These are phyloP conservation scores for Myoxocephalus aenaeus DNA, from an alignment of 2,797 vertebrate species.

Conservation along the genomic window DNA sequence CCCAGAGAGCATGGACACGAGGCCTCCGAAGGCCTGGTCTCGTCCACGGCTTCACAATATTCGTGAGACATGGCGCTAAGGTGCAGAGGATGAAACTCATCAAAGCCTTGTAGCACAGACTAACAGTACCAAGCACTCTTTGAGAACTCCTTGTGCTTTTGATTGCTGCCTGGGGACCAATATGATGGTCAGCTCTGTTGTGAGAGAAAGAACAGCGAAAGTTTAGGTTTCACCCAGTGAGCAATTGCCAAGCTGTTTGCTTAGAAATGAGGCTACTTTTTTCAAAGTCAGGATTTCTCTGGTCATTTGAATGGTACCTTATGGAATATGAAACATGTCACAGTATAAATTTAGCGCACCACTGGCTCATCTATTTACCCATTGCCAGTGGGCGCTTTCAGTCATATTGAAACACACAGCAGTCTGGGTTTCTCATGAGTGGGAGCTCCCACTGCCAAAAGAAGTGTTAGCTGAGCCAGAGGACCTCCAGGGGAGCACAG, in stretches of 20 bases:
- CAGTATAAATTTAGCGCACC: constrained; percentile 37
- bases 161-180: constrained; percentile 55
- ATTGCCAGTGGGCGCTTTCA: constrained; percentile 36
- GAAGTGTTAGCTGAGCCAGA: constrained; percentile 41
- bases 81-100: constrained; percentile 82
- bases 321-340: constrained; percentile 41
- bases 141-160: constrained; percentile 79
- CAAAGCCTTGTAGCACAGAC: constrained; percentile 80
- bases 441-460: constrained; percentile 40
- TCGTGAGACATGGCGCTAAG: constrained; percentile 81
- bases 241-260: constrained; percentile 44
- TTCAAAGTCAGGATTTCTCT: constrained; percentile 39
- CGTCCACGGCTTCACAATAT: constrained; percentile 75
- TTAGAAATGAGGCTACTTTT: constrained; percentile 19
- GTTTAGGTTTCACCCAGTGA: constrained; percentile 58
- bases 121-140: constrained; percentile 83
- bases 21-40: constrained; percentile 35
- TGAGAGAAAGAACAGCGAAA: constrained; percentile 16
- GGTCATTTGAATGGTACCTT: constrained; percentile 51
- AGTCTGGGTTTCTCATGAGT: constrained; percentile 42
- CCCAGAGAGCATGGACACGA: constrained; percentile 74
- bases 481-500: constrained; percentile 23
- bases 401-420: constrained; percentile 41
- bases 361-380: constrained; percentile 43
- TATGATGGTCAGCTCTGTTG: constrained; percentile 22